Conservation (phyloP, 2,113 vertebrate genomes). For the Phycodurus eques region DNA sequence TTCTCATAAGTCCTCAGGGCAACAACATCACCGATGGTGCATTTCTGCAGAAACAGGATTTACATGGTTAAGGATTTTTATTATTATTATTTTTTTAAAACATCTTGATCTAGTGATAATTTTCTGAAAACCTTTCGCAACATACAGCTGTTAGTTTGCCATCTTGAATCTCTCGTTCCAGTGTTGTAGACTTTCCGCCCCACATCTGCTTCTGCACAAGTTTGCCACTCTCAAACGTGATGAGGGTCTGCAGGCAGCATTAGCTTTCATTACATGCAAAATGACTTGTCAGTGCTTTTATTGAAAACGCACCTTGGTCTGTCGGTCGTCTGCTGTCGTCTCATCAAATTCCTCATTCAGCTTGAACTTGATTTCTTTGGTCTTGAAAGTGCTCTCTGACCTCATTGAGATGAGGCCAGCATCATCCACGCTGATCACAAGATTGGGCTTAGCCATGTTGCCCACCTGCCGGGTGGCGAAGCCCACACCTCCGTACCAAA, state of each 20-base stretch:
- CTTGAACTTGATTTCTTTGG: constrained; percentile 81
- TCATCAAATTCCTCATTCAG: constrained; percentile 85
- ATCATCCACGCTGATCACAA: constrained; percentile 79
- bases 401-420: constrained; percentile 75
- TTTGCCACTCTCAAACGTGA: constrained; percentile 72
- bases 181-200: constrained; percentile 56
- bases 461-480: constrained; percentile 82
- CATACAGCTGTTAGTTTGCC: constrained; percentile 62
- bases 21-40: constrained; percentile 77
- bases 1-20: constrained; percentile 81
- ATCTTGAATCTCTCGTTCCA: constrained; percentile 58
- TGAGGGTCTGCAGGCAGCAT: constrained; percentile 68
- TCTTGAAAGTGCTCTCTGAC: constrained; percentile 84
- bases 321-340: constrained; percentile 84
- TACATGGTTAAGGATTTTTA: not conserved
- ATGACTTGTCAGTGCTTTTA: not conserved
- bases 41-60: constrained; percentile 74
- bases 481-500: constrained; percentile 71
- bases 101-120: no score
- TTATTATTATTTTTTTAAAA: no score
- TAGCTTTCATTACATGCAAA: not conserved
- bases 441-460: constrained; percentile 76
- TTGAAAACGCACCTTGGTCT: constrained; percentile 75
- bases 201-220: constrained; percentile 62
- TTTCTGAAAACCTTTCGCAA: constrained; percentile 6